A percentile compares a stretch with the other conserved stretches of the same genome.
phyloP scores from a whole-genome alignment of 2,888 invertebrate genomes.

The Theristus sp. region DNA sequence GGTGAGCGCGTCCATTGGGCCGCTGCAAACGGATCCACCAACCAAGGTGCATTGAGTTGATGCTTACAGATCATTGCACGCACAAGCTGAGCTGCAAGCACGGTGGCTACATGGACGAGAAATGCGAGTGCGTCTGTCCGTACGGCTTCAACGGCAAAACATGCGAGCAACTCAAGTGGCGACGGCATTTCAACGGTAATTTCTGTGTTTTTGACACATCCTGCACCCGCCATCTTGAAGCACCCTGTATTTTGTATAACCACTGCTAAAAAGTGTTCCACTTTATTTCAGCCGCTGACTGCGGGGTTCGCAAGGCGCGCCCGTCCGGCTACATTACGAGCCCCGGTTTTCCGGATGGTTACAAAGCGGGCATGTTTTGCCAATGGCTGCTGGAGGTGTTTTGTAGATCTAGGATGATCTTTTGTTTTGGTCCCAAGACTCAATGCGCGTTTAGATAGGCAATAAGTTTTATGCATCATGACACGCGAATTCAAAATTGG shows the following conservation, averaged over 20 bases:
- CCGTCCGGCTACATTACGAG: neutral
- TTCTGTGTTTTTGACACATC: no score
- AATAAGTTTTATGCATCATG: no score
- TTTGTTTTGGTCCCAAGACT: no score
- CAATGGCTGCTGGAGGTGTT: slow-evolving; percentile 5
- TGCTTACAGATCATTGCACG: neutral
- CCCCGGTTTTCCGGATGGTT: slow-evolving; percentile 3
- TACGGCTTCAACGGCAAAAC: slow-evolving; percentile 1
- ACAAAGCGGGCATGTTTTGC: slow-evolving; percentile 1
- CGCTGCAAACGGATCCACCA: neutral
- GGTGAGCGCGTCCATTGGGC: neutral
- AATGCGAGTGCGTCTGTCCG: slow-evolving; percentile 3
- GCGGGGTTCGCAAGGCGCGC: neutral
- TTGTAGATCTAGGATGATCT: no score
- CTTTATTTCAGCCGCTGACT: neutral
- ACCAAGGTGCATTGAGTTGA: neutral
- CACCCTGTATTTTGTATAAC: no score
- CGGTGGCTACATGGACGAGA: slow-evolving; percentile 1
- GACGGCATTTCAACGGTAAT: neutral
- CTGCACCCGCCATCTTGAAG: no score
- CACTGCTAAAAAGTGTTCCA: no score
- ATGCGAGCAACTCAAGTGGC: neutral
- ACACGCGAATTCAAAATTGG: no score
- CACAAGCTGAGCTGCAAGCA: neutral
- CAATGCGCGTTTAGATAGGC: no score